Evolutionary conservation across 2,888 invertebrate genomes (phyloP).

Genomic region (Chydorus sphaericus): DNA sequence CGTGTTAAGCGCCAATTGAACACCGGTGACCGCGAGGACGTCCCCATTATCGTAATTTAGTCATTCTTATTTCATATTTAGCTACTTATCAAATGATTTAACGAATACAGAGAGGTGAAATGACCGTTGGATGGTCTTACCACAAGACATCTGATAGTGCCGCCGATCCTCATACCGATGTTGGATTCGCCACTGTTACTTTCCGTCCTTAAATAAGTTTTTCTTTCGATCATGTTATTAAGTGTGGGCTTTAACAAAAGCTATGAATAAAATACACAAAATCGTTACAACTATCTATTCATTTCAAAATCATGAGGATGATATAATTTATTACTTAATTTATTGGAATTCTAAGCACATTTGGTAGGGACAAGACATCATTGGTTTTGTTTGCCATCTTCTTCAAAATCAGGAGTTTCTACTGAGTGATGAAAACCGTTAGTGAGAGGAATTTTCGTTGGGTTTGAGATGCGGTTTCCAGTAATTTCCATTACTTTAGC

Average conservation of each 20-base stretch:
- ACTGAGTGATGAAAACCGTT: neutral
- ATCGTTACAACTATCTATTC: too few relatives aligned
- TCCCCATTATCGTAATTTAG: neutral
- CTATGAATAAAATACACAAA: too few relatives aligned
- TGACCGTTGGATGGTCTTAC: neutral
- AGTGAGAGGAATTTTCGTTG: too few relatives aligned
- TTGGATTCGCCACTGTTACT: neutral
- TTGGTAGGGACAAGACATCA: neutral
- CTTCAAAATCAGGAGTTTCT: neutral
- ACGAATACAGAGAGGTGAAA: neutral
- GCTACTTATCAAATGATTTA: neutral
- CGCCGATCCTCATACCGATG: neutral
- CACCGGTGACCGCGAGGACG: neutral
- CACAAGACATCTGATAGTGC: neutral
- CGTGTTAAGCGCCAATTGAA: neutral
- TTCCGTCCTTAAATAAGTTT: neutral
- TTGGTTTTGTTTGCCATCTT: neutral
- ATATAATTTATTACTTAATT: too few relatives aligned
- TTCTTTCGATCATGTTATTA: neutral
- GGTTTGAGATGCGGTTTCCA: too few relatives aligned
- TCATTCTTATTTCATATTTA: neutral
- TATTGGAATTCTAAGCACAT: neutral
- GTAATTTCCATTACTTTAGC: slow-evolving; percentile 38
- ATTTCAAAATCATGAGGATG: too few relatives aligned
- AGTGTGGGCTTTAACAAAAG: neutral